Evolutionary conservation across 2,113 vertebrate species (phyloP), one percentile per base, ranked within the genome.

Genomic region (Colius striatus): DNA sequence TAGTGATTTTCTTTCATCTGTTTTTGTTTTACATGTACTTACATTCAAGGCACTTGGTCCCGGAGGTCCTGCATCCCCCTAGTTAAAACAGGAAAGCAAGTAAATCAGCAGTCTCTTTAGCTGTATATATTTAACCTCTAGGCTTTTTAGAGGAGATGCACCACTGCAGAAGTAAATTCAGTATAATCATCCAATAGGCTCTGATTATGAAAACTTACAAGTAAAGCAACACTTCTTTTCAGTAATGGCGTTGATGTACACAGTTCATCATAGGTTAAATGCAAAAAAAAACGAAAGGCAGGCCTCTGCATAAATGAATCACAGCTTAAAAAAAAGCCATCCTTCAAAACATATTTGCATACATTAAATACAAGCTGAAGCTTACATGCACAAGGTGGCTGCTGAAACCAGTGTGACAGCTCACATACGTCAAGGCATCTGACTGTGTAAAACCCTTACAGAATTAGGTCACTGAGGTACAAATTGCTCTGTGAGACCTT

Each of bases 21-120:
- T 36, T 34, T 85, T 87, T 71, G 30, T 45, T 94, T 96, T 32
- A 32, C 11, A 7, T 50, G 29, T 96, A 98, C 98, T 98, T 96
- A 98, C 98, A 17, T 77, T 97, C 81, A 97, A 94, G 23, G 95
- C 88, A 95, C 97, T 60, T 62, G 96, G 97, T 90, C 98, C 98
- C 20, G 98, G 98, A 72, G 97, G 98, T 89, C 98, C 98, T 50
- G 50, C 78, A 55, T 98, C 97, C 92, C 98, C 98, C 98, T 98
- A 86, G 62, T 94, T 96, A 91, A 84, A 95, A 92, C 22, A 97
- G 13, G 11, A 81, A 61, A 57, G 78, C 34, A 90, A 66, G 66
- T 74, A 95, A 95, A 55, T 68, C 34, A 93, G 6, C 9, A 79
- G 4, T n/a, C 11, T 76, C 16, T 74, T 84, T 51, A 62, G 27